Base-by-base conservation (phyloP, 2,797 vertebrate genomes). In the Tenualosa ilisha region DNA sequence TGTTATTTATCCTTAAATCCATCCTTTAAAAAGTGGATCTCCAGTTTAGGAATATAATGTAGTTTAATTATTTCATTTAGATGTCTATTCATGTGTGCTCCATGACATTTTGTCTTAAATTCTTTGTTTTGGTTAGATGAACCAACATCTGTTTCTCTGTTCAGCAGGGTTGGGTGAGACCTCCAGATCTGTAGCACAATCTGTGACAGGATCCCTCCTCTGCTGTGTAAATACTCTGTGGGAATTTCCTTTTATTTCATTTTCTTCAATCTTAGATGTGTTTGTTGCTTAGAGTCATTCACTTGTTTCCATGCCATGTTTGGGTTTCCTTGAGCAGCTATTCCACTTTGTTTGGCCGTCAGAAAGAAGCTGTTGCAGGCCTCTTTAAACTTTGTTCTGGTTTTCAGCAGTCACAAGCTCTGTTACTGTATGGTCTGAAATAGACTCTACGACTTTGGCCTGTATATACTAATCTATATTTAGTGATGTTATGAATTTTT, bases 401-500 rank as follows among this genome's bases (percentile, higher is more conserved):
- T 24, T 31, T 46, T 56, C n/a, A 4, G 13, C 63, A 65, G 61
- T 37, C 40, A 13, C 31, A 82, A 31, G 26, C 49, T 43, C 79
- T 83, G 56, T 53, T 24, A 43, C 75, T 59, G 31, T 81, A 54
- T 59, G 59, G 37, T 81, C 53, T 0, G 83, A 88, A 86, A 82
- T 85, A 40, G n/a, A 88, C 92, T 92, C 91, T 94, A 91, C 92
- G 92, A 93, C 92, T 89, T 82, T 91, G 91, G 90, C 91, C 93
- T 92, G 90, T 85, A 81, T 85, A 91, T 95, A 91, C 93, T 94
- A 92, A 93, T 92, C 91, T 90, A 91, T 95, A 95, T 95, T 94
- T 94, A 95, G 93, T 94, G 93, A 92, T 94, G 93, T 96, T 93
- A 94, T 94, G 90, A 93, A 93, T 95, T 96, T 89, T 88, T 92